Conservation (phyloP, 2,113 vertebrate genomes). For the Mustela nigripes region DNA sequence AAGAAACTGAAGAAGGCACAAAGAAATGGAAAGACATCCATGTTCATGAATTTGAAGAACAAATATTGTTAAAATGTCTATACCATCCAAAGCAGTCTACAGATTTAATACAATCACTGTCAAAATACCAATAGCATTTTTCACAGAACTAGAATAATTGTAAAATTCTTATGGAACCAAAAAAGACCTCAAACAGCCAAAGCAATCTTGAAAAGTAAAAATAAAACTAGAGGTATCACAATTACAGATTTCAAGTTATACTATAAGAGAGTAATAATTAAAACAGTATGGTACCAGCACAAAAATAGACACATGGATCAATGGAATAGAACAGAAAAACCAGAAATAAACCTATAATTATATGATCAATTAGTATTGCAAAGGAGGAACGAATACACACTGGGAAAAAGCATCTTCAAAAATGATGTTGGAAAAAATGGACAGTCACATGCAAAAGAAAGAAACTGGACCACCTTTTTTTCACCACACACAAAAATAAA, state of each 20-base stretch:
- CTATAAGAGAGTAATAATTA: background rate
- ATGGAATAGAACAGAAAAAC: background rate
- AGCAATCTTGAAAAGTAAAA: background rate
- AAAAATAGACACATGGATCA: background rate
- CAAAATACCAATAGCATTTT: background rate
- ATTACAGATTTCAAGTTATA: background rate
- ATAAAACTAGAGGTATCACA: background rate
- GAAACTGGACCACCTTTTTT: background rate
- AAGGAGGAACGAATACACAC: background rate
- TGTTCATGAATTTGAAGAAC: background rate
- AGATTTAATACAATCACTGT: background rate
- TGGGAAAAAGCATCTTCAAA: background rate
- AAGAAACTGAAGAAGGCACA: background rate
- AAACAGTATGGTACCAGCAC: background rate
- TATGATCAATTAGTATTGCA: background rate
- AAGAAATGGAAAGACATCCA: background rate
- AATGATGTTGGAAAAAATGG: background rate
- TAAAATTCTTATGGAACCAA: background rate
- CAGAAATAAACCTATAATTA: background rate
- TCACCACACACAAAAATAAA: background rate
- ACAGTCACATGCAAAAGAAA: background rate
- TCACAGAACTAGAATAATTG: background rate
- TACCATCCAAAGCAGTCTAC: background rate
- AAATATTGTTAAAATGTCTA: background rate
- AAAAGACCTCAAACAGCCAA: background rate